Conservation (phyloP, 2,888 invertebrate species). For the Agrypnus murinus region DNA sequence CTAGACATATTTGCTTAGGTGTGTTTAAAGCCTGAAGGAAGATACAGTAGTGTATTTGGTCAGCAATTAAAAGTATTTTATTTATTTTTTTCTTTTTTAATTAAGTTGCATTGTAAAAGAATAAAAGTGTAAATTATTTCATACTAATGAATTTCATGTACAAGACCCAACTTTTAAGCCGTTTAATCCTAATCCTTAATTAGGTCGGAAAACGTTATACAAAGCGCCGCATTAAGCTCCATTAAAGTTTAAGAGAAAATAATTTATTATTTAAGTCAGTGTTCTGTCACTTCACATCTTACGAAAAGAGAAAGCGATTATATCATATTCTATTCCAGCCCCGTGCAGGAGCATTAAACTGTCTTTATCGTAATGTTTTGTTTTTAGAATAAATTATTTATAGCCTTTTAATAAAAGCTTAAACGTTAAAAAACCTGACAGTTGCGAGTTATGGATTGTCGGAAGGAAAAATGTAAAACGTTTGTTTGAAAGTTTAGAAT, state of each 20-base stretch:
- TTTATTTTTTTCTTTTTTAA: no score
- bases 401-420: constrained; percentile 2
- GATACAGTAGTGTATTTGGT: not conserved
- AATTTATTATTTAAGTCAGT: constrained; percentile 33
- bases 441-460: not conserved
- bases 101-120: no score
- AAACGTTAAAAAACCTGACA: not conserved
- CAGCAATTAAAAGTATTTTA: constrained; percentile 1
- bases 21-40: not conserved
- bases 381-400: constrained; percentile 16
- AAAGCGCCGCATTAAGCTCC: constrained; percentile 25
- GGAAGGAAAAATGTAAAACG: not conserved
- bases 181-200: constrained; percentile 32
- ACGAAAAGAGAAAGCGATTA: constrained; percentile 19
- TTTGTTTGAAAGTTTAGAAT: no score
- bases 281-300: constrained; percentile 19
- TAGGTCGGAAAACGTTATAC: constrained; percentile 17
- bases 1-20: constrained; percentile 27
- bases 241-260: constrained; percentile 28
- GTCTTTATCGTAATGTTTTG: constrained; percentile 17
- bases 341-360: constrained; percentile 4
- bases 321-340: constrained; percentile 14
- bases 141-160: constrained; percentile 3
- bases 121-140: constrained; percentile 3
- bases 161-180: constrained; percentile 21